Evolutionary conservation across 1,140 invertebrate genomes (phyloP).

Genomic region (Drosophila gunungcola): DNA sequence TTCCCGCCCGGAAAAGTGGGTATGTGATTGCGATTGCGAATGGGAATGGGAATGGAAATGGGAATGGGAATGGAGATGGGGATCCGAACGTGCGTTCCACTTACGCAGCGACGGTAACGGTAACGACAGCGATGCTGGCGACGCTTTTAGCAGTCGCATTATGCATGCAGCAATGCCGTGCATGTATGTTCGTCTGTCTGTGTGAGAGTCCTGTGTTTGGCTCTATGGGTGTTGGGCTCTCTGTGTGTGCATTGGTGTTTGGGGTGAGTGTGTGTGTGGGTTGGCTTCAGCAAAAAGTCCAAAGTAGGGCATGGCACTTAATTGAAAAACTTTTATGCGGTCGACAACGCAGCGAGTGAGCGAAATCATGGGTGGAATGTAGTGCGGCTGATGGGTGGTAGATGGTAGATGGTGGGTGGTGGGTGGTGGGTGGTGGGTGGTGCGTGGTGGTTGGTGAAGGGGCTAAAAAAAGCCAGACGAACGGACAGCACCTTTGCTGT

Average conservation of each 20-base stretch:
- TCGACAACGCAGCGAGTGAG: conserved; percentile 61
- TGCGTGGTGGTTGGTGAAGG: too few relatives aligned
- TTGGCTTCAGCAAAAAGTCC: conserved; percentile 56
- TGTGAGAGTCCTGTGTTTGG: conserved; percentile 10
- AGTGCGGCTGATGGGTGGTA: neutral
- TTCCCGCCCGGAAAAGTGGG: neutral
- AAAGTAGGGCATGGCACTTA: conserved; percentile 76
- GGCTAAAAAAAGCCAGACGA: conserved; percentile 15
- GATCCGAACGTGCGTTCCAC: conserved; percentile 42
- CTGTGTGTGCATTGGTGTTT: neutral
- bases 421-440: neutral
- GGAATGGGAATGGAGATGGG: neutral
- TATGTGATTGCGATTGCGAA: too few relatives aligned
- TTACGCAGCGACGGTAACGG: conserved; percentile 31
- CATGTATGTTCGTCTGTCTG: conserved; percentile 12
- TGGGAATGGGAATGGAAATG: neutral
- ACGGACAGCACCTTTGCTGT: conserved; percentile 33
- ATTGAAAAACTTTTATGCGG: conserved; percentile 77
- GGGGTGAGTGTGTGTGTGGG: conserved; percentile 3
- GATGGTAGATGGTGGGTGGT: neutral
- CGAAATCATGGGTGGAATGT: neutral
- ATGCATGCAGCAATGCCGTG: conserved; percentile 54
- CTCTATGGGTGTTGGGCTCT: conserved; percentile 6
- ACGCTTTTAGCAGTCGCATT: conserved; percentile 62
- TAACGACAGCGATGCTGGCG: conserved; percentile 33